phyloP scores from a whole-genome alignment of 2,113 vertebrate genomes.

The Tyto alba region DNA sequence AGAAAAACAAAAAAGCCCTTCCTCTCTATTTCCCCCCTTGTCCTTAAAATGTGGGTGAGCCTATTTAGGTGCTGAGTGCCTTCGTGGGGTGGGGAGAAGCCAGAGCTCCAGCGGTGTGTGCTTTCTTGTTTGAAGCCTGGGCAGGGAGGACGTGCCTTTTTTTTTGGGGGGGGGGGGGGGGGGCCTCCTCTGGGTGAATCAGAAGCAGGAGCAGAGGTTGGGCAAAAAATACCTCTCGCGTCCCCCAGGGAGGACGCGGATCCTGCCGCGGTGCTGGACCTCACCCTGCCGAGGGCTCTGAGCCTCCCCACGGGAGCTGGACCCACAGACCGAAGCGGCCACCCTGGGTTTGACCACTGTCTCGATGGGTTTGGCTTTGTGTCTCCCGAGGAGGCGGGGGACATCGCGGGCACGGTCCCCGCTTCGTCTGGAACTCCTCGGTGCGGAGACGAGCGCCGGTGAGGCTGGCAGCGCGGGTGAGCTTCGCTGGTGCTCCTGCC shows the following conservation, averaged over 20 bases:
- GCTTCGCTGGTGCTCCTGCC: not conserved
- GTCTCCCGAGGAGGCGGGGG: accelerated
- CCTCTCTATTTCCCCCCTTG: not conserved
- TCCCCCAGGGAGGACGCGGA: not conserved
- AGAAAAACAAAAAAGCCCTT: not conserved
- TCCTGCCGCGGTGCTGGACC: not conserved
- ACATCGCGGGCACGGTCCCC: accelerated
- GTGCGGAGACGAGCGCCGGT: not conserved
- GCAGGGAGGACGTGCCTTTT: not conserved
- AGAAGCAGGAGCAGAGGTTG: not conserved
- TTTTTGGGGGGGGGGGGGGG: too few relatives aligned
- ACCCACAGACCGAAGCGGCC: accelerated
- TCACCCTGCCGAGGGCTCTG: not conserved
- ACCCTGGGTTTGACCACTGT: not conserved
- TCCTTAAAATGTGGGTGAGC: not conserved
- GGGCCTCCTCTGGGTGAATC: not conserved
- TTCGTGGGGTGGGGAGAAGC: not conserved
- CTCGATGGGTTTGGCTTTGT: not conserved
- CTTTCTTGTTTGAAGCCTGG: not conserved
- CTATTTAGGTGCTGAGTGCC: not conserved
- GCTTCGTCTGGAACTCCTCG: accelerated
- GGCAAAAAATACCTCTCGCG: accelerated
- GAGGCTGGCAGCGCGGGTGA: accelerated
- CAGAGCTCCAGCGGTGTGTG: accelerated
- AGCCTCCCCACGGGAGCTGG: not conserved